Conservation (phyloP, 2,113 vertebrate species). For the Pteropus alecto region DNA sequence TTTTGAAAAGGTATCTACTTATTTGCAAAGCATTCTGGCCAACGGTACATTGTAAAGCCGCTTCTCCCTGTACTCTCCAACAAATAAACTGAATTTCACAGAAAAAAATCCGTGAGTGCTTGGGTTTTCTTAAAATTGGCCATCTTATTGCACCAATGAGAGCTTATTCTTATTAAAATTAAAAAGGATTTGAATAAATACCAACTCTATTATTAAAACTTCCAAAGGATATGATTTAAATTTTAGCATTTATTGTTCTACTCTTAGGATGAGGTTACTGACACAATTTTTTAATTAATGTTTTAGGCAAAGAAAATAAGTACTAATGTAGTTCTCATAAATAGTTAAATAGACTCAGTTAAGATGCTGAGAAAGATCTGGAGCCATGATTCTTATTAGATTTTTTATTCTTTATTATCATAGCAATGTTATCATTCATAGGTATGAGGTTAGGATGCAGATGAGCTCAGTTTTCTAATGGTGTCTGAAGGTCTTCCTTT, state of each 20-base stretch:
- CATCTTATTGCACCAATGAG: background rate
- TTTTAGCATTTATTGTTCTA: background rate
- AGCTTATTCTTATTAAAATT: background rate
- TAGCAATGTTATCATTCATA: background rate
- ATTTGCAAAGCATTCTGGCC: background rate
- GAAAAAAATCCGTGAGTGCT: background rate
- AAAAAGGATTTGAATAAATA: background rate
- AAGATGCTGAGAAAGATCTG: conserved; percentile 10
- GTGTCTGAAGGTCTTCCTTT: background rate
- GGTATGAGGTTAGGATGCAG: background rate
- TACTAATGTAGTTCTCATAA: background rate
- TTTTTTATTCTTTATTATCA: background rate
- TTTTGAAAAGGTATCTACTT: conserved; percentile 28
- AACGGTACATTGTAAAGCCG: background rate
- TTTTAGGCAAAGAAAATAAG: background rate
- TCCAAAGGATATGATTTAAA: background rate
- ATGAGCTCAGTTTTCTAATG: conserved; percentile 19
- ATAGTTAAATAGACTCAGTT: conserved; percentile 2
- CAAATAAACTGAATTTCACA: background rate
- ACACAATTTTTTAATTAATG: background rate
- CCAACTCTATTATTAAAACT: background rate
- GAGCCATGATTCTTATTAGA: background rate
- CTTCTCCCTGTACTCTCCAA: background rate
- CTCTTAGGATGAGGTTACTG: background rate
- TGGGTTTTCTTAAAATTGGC: background rate